Percentiles rank a stretch among this genome's conserved stretches.
Conservation (phyloP, 2,797 vertebrate genomes). For the Balearica regulorum region DNA sequence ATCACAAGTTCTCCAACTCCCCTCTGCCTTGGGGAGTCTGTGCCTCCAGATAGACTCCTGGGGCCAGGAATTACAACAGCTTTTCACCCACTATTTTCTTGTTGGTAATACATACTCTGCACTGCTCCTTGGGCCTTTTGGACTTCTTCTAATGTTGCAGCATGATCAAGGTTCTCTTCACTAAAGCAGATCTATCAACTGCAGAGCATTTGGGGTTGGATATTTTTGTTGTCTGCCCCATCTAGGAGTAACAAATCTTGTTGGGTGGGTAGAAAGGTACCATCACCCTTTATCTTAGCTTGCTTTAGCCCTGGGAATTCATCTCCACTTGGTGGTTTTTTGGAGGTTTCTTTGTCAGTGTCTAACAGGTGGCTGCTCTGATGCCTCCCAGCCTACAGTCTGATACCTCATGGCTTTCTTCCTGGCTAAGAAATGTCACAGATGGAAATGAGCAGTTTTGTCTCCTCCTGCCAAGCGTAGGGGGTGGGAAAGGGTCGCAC, state of each 20-base stretch:
- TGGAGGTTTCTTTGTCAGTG: background rate
- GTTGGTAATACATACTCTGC: background rate
- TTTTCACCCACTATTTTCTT: background rate
- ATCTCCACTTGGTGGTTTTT: background rate
- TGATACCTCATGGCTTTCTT: background rate
- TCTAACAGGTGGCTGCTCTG: background rate
- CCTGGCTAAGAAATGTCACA: background rate
- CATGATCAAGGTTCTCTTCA: background rate
- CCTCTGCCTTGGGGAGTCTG: background rate
- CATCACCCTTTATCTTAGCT: background rate
- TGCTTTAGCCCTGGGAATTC: background rate
- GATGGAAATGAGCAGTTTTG: background rate
- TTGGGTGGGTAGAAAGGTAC: background rate
- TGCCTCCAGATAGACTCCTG: background rate
- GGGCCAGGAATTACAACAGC: background rate
- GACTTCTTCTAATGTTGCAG: background rate
- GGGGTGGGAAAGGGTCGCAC: background rate
- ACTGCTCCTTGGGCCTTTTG: background rate
- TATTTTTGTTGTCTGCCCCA: background rate
- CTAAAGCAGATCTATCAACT: background rate
- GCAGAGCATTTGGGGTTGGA: background rate
- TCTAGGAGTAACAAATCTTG: background rate
- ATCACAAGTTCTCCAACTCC: fast-evolving
- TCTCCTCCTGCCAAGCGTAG: background rate
- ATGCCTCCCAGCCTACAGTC: background rate